Evolutionary conservation across 2,113 vertebrate species (phyloP), one percentile per base, ranked within the genome.

Genomic region (Nothoprocta perdicaria): DNA sequence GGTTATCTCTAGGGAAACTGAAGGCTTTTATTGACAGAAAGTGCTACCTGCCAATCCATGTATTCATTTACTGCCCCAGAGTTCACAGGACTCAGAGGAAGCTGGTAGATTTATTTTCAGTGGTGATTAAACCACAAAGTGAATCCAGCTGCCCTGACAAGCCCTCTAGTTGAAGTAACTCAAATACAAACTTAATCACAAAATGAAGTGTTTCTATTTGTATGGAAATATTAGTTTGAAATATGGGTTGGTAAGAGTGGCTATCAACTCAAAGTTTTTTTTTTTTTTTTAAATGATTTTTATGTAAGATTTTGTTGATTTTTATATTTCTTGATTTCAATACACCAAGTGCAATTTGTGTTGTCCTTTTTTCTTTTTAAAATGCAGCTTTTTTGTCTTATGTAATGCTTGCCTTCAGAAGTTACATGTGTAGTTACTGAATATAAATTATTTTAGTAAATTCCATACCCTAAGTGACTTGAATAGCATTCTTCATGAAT

Each of bases 241-340:
- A 92, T 58, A 66, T 2, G 0, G 43, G 5, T 50, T 63, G 31
- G 60, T 60, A 88, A 88, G 73, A 74, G 61, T 6, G 7, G 18
- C 63, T 85, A 61, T n/a, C 74, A 88, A 10, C 18, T 82, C 38
- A 72, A 92, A n/a, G 3, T 29, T 45, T 94, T 94, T 93, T 76
- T 76, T 80, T 93, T 80, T 71, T 11, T 61, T 68, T 75, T 6
- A 38, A 38, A 38, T 38, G 69, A 86, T 27, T 46, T 72, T 57
- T 48, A 52, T 1, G 23, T 61, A 48, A n/a, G 72, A 46, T 86
- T 90, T 53, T 75, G 94, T 58, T 92, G 46, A 93, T 80, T 81
- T 6, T 63, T 89, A 55, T 84, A 92, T 87, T 80, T 92, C 62
- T 83, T 74, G 1, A 40, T 88, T 93, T 91, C 80, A 91, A 74